These are phyloP conservation scores for Drosophila athabasca DNA, from an alignment of 1,140 invertebrate genomes.

Conservation along the genomic window DNA sequence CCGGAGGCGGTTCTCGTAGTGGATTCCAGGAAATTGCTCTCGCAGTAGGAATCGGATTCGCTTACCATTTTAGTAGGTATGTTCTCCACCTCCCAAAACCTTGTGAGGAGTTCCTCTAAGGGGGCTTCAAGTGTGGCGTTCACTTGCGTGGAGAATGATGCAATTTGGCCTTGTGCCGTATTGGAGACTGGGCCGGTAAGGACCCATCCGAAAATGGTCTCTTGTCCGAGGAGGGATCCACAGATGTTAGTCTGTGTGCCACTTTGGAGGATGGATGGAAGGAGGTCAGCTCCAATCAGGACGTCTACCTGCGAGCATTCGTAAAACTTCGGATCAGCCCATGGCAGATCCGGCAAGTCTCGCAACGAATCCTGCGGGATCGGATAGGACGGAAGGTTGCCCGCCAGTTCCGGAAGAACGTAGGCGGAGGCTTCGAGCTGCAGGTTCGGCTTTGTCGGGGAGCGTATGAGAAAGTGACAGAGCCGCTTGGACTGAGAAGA, in stretches of 20 bases:
- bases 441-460: neutral
- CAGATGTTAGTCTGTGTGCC: too few species aligned
- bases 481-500: neutral
- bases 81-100: neutral
- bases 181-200: neutral
- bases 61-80: neutral
- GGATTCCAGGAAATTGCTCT: neutral
- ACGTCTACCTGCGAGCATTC: slow-evolving; percentile 49
- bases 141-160: neutral
- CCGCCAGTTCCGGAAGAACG: neutral
- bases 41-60: neutral
- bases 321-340: neutral
- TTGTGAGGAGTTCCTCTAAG: too few species aligned
- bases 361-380: neutral
- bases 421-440: neutral
- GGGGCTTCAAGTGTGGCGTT: too few species aligned
- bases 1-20: neutral
- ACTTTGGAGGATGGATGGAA: too few species aligned
- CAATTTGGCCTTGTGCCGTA: neutral
- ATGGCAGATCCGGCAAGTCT: neutral
- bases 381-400: neutral
- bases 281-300: too few species aligned
- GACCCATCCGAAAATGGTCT: neutral
- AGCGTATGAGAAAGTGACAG: neutral
- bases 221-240: too few species aligned